phyloP scores from a whole-genome alignment of 2,113 vertebrate genomes.

The Triplophysa siluroides region DNA sequence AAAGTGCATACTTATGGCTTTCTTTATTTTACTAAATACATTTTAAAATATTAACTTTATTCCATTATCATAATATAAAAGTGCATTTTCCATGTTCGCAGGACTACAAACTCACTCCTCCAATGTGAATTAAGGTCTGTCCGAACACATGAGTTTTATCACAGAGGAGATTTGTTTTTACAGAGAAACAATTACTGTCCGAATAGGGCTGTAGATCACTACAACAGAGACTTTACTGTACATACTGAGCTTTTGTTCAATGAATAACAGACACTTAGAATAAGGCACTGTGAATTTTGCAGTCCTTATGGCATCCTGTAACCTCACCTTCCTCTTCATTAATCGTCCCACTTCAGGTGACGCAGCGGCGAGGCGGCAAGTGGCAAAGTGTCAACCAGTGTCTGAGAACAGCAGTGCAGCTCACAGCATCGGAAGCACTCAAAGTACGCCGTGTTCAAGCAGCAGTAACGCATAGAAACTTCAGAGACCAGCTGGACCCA shows the following conservation, averaged over 20 bases:
- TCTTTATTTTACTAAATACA: too few species aligned
- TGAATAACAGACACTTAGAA: neutral
- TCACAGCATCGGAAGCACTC: conserved; percentile 93
- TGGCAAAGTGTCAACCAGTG: conserved; percentile 78
- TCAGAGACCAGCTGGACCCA: conserved; percentile 18
- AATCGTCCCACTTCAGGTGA: conserved; percentile 73
- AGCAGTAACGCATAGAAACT: conserved; percentile 84
- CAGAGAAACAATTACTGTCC: too few species aligned
- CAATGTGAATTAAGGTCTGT: too few species aligned
- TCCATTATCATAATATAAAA: too few species aligned
- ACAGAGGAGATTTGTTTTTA: too few species aligned
- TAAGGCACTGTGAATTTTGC: neutral
- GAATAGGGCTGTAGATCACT: neutral
- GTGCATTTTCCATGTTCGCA: too few species aligned
- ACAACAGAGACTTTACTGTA: neutral
- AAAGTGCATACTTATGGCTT: too few species aligned
- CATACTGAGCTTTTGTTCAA: neutral
- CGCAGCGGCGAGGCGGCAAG: conserved; percentile 75
- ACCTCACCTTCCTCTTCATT: neutral
- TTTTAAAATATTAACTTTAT: too few species aligned
- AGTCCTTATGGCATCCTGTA: neutral
- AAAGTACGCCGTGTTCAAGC: conserved; percentile 96
- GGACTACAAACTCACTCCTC: too few species aligned
- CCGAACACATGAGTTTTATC: too few species aligned
- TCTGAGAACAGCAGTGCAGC: conserved; percentile 95